A percentile compares a stretch with the other conserved stretches of the same genome.
Evolutionary conservation across 2,797 vertebrate genomes (phyloP).

Genomic region (Mus spretus): DNA sequence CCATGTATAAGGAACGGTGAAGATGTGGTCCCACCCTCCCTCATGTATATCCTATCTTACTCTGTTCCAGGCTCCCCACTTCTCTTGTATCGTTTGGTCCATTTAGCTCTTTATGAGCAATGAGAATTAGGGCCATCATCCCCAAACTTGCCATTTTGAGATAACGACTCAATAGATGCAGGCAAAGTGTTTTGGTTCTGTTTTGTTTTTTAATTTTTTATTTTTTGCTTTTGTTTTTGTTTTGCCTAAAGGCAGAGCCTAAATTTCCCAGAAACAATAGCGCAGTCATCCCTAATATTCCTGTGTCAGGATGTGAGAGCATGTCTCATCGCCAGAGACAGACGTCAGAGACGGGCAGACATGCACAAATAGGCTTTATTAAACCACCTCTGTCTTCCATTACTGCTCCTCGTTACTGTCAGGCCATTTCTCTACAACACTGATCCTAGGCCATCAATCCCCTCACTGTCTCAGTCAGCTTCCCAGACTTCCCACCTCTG

Average conservation of each 20-base stretch:
- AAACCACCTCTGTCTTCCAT: not conserved
- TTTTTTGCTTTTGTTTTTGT: not conserved
- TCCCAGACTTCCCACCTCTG: not conserved
- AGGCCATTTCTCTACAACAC: not conserved
- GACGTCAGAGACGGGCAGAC: not conserved
- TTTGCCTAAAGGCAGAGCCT: not conserved
- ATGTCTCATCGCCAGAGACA: not conserved
- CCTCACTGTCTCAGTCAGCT: not conserved
- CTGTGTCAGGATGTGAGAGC: not conserved
- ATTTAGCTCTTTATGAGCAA: not conserved
- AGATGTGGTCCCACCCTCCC: not conserved
- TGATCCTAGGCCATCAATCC: not conserved
- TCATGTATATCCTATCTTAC: not conserved
- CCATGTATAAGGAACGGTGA: not conserved
- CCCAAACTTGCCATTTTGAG: not conserved
- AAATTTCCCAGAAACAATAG: not conserved
- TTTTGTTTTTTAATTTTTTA: not conserved
- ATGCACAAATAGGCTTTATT: not conserved
- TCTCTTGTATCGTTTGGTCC: not conserved
- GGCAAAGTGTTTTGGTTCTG: no score
- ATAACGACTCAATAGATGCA: not conserved
- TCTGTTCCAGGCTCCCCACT: not conserved
- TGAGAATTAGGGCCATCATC: not conserved
- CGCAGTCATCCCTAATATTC: not conserved
- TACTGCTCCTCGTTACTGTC: not conserved